phyloP scores from a whole-genome alignment of 2,888 invertebrate genomes.

The Altica lythri region DNA sequence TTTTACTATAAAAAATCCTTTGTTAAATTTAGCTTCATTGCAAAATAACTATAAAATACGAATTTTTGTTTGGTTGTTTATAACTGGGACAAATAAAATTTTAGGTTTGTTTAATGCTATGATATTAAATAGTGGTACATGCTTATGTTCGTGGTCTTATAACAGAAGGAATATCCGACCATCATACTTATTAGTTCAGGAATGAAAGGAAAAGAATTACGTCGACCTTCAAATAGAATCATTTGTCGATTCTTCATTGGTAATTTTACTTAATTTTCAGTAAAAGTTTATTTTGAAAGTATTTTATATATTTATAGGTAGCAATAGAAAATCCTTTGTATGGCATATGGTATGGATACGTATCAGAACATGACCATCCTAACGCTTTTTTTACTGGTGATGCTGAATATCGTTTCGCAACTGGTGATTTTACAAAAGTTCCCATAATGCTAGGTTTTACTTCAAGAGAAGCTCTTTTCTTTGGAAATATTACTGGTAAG shows the following conservation, averaged over 20 bases:
- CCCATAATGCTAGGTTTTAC: not conserved
- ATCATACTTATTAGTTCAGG: not conserved
- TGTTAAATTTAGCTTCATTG: no score
- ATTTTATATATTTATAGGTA: not conserved
- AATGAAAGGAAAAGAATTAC: not conserved
- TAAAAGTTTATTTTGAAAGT: not conserved
- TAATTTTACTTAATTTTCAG: not conserved
- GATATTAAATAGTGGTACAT: not conserved
- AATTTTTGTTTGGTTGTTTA: not conserved
- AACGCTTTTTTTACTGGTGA: slow-evolving; percentile 1
- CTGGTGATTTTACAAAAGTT: slow-evolving; percentile 1
- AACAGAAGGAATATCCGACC: not conserved
- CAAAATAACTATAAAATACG: no score
- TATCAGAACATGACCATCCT: not conserved
- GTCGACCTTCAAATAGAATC: not conserved
- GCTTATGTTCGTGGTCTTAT: not conserved
- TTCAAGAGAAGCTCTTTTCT: slow-evolving; percentile 1
- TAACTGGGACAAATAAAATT: not conserved
- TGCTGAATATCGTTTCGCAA: not conserved
- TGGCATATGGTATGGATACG: slow-evolving; percentile 2
- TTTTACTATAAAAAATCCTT: no score
- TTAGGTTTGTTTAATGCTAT: not conserved
- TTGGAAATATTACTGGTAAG: not conserved
- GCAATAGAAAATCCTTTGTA: not conserved
- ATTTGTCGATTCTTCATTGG: not conserved